A percentile compares a stretch with the other conserved stretches of the same genome.
These are phyloP conservation scores for Dinocampus coccinellae DNA, from an alignment of 2,888 invertebrate genomes.

Conservation along the genomic window DNA sequence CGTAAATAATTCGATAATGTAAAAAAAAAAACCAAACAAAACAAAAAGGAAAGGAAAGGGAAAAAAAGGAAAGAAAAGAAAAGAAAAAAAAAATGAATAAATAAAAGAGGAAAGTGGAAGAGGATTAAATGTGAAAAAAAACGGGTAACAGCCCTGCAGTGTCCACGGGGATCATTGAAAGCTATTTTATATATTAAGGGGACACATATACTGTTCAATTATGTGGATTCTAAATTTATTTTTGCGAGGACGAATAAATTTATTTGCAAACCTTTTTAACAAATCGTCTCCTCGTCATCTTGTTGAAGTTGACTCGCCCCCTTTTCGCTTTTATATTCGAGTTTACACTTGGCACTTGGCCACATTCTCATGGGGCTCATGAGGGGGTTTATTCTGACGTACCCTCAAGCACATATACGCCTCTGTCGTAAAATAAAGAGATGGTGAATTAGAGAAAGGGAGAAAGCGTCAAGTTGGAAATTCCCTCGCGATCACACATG, in stretches of 20 bases:
- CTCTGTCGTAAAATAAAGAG: not conserved
- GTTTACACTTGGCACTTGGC: slow-evolving; percentile 52
- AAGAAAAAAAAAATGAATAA: no score
- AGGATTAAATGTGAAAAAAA: slow-evolving; percentile 8
- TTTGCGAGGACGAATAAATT: slow-evolving; percentile 6
- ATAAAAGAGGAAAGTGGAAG: not conserved
- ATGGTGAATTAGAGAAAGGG: not conserved
- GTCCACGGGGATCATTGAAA: slow-evolving; percentile 5
- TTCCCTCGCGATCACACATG: slow-evolving; percentile 60
- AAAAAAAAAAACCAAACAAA: no score
- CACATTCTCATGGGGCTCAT: slow-evolving; percentile 58
- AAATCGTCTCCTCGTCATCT: slow-evolving; percentile 10
- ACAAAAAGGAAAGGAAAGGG: no score
- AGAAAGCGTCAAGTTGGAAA: slow-evolving; percentile 48
- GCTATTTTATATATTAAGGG: not conserved
- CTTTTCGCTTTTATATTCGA: not conserved
- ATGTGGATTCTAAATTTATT: not conserved
- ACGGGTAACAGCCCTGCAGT: not conserved
- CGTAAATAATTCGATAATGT: slow-evolving; percentile 6
- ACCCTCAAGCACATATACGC: not conserved
- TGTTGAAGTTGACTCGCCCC: not conserved
- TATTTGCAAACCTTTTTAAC: slow-evolving; percentile 12
- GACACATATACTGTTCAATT: not conserved
- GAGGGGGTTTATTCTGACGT: slow-evolving; percentile 21
- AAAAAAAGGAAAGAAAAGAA: no score